A percentile compares a stretch with the other conserved stretches of the same genome.
These are phyloP conservation scores for Ochropleura plecta DNA, from an alignment of 2,888 invertebrate species.

Conservation along the genomic window DNA sequence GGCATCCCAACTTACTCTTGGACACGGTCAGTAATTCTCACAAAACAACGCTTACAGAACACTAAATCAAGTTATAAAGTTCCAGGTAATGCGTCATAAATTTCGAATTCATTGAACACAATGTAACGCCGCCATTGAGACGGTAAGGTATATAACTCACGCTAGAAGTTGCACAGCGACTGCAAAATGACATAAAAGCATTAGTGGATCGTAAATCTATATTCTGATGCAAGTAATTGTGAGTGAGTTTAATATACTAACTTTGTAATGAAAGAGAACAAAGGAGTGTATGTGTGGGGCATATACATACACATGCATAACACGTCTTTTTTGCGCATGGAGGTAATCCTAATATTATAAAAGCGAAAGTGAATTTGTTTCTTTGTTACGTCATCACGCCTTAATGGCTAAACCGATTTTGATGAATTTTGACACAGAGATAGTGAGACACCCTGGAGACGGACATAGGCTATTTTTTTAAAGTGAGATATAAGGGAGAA, in stretches of 20 bases:
- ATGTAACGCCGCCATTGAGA: conserved; percentile 44
- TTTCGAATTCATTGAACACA: conserved; percentile 53
- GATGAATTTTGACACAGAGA: too few relatives aligned
- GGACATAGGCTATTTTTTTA: too few relatives aligned
- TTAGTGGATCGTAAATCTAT: conserved; percentile 62
- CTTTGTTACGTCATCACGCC: too few relatives aligned
- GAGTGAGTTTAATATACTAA: conserved; percentile 44
- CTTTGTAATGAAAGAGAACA: conserved; percentile 26
- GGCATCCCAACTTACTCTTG: neutral
- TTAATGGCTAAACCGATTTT: too few relatives aligned
- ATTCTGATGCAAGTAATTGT: conserved; percentile 50
- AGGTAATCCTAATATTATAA: too few relatives aligned
- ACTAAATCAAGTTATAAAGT: conserved; percentile 29
- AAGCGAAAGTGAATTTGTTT: too few relatives aligned
- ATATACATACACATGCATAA: neutral
- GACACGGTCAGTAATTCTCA: neutral
- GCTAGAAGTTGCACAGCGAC: conserved; percentile 49
- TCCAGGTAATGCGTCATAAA: conserved; percentile 51
- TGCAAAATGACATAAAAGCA: conserved; percentile 57
- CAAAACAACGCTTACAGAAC: conserved; percentile 3
- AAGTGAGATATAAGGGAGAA: too few relatives aligned
- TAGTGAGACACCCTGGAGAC: too few relatives aligned
- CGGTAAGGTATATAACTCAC: conserved; percentile 54
- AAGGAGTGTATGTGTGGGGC: neutral
- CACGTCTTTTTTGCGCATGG: too few relatives aligned